Evolutionary conservation across 2,113 vertebrate genomes (phyloP), one percentile per base, ranked within the genome.

Genomic region (Dermatemys mawii): DNA sequence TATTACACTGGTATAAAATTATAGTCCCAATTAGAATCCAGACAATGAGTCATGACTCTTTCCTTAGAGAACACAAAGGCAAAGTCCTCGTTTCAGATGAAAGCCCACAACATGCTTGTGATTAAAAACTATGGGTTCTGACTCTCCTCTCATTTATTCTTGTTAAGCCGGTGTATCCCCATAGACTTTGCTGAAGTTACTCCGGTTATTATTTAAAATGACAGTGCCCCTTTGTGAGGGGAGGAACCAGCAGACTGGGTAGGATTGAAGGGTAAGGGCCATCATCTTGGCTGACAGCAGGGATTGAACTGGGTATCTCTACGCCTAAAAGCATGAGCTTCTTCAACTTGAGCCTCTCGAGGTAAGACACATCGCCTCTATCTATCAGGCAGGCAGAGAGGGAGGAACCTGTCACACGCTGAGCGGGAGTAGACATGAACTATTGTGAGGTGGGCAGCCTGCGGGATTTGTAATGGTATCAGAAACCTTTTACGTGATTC

Each of bases 81-180:
- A 63, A 78, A 78, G 16, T 5, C 76, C 78, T 88, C 53, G 8
- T 91, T 95, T 89, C 44, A 48, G 55, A 10, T 49, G 90, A 48
- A 55, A 1, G 41, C 54, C 76, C 89, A 63, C 53, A 63, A 13
- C 41, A 24, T 21, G n/a, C 44, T 49, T 86, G 57, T 67, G 38
- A 13, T 27, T 27, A 57, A 27, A 49, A 48, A 7, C 24, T 46
- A 22, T 50, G 83, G 63, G 48, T 0, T n/a, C 84, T 83, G 76
- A 22, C 48, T 41, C 82, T 54, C 19, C 44, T 1, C 2, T 12
- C 86, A 27, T 57, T 86, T 60, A 19, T 53, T 1, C 2, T 14
- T 89, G n/a, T 57, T 86, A 49, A 53, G 5, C 3, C 81, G 50
- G 53, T 49, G 29, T 2, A 84, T 50, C 53, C 46, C 0, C 26